Base-by-base conservation (phyloP, 2,113 vertebrate genomes). In the Abramis brama region DNA sequence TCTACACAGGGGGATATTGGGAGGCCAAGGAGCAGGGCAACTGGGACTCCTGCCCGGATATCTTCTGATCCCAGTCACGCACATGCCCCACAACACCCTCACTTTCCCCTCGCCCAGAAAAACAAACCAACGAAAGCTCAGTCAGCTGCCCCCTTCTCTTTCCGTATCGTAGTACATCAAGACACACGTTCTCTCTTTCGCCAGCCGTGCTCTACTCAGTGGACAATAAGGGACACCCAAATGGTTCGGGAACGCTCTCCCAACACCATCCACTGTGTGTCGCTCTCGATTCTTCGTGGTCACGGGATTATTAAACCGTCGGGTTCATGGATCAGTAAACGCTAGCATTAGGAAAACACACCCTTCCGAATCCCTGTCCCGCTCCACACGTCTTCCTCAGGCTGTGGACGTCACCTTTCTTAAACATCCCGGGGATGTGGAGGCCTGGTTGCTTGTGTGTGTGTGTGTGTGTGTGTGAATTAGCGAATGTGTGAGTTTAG, bases 1-100 rank as follows among this genome's bases (percentile, higher is more conserved):
- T 98, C 91, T 99, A 97, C 93, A 95, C 93, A 77, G 98, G 97
- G 0, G 97, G 97, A 0, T 99, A 99, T 93, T 99, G 98, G 98
- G 97, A 99, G 87, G 94, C 95, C 74, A 96, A 96, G 88, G 94
- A 98, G 4, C 94, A 94, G 70, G 96, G 97, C 88, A 92, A 89
- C 92, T 99, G 98, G 98, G 93, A 89, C 81, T 45, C 89, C 78
- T 99, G 98, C 90, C 96, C 97, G 0, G 95, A 98, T 83, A 97
- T 99, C 91, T 99, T 97, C 95, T 95, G 88, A 95, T 75, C 47
- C 21, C 1, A 84, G 85, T 83, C 64, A 86, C 86, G 88, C 77
- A 82, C 70, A 86, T 86, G 21, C 36, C 60, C 23, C 9, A 55
- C 27, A 30, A 43, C 17, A 30, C n/a, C 36, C 23, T 47, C 68